Evolutionary conservation across 2,113 vertebrate species (phyloP).

Genomic region (Serinus canaria): DNA sequence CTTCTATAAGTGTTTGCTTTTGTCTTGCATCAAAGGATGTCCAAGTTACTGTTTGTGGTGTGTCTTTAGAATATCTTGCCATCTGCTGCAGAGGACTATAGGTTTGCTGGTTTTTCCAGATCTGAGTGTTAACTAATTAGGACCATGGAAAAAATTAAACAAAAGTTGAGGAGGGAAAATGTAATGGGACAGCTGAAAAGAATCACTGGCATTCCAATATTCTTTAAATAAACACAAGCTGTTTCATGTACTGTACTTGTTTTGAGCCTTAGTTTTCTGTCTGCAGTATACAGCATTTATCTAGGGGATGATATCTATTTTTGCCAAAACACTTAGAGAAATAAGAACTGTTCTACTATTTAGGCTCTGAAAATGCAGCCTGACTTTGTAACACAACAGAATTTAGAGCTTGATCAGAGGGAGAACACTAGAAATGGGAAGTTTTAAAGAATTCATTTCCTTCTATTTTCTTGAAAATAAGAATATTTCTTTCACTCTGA

Average conservation of each 20-base stretch:
- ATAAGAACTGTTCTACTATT: background rate
- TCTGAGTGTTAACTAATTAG: slow-evolving; percentile 11
- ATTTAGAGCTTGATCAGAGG: background rate
- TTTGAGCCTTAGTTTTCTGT: background rate
- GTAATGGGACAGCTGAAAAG: slow-evolving; percentile 61
- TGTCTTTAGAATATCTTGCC: slow-evolving; percentile 8
- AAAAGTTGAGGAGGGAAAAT: background rate
- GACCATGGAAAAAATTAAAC: slow-evolving; percentile 61
- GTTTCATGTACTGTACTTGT: background rate
- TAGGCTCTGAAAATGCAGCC: background rate
- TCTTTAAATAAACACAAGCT: slow-evolving; percentile 47
- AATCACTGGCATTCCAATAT: slow-evolving; percentile 55
- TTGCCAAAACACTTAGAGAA: background rate
- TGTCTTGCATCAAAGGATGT: background rate
- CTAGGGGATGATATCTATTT: background rate
- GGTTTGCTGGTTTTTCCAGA: background rate
- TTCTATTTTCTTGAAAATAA: background rate
- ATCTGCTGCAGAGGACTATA: slow-evolving; percentile 12
- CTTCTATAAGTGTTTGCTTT: slow-evolving; percentile 20
- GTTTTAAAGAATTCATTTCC: accelerated
- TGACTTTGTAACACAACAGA: background rate
- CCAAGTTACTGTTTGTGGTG: background rate
- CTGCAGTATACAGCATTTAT: background rate
- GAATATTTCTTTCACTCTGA: background rate
- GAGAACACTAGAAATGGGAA: background rate